phyloP scores from a whole-genome alignment of 2,113 vertebrate species.

The Ceyx margarethae region DNA sequence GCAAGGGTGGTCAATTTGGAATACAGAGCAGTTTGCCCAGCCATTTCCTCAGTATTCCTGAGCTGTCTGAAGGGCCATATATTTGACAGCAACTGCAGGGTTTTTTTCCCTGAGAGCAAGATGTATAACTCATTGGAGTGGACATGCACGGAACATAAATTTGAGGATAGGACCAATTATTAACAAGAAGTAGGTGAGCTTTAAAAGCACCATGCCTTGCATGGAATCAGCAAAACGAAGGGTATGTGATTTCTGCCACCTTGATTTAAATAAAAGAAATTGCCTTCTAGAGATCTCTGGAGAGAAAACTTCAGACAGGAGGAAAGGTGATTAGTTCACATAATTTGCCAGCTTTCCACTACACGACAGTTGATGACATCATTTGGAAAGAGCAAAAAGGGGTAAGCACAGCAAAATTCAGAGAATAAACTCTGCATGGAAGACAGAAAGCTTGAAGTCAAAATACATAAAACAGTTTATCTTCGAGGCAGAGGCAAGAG shows the following conservation, averaged over 20 bases:
- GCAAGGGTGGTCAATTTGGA: background rate
- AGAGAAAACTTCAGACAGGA: background rate
- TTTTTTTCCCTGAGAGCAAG: background rate
- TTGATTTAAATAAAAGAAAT: background rate
- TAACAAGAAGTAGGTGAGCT: background rate
- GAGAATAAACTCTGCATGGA: background rate
- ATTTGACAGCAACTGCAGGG: background rate
- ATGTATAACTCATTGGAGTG: background rate
- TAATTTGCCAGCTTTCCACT: conserved; percentile 15
- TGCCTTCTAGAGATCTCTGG: conserved; percentile 10
- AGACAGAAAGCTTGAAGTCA: background rate
- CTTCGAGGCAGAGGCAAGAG: background rate
- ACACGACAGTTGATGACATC: conserved; percentile 1
- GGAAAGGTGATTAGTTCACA: background rate
- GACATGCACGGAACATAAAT: background rate
- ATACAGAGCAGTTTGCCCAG: background rate
- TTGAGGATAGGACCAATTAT: background rate
- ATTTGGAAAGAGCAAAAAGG: background rate
- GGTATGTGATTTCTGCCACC: background rate
- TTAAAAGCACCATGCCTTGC: background rate
- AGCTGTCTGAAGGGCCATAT: background rate
- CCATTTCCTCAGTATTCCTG: background rate
- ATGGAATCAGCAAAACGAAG: background rate
- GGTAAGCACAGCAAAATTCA: background rate
- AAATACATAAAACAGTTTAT: background rate